These are phyloP conservation scores for Clarias magur DNA, from an alignment of 2,113 vertebrate species.

Conservation along the genomic window DNA sequence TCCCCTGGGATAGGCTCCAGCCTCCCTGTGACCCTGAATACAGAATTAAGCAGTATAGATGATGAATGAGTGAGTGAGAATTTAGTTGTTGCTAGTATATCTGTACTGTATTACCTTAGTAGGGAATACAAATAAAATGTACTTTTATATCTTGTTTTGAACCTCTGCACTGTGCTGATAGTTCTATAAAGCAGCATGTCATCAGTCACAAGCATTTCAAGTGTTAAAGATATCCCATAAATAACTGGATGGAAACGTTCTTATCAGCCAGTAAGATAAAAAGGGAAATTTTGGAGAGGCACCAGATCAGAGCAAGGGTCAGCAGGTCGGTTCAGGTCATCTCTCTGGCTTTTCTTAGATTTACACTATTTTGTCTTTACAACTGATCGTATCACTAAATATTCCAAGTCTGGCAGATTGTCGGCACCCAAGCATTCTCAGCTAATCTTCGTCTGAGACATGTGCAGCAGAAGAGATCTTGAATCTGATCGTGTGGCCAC, in stretches of 20 bases:
- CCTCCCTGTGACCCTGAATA: no score
- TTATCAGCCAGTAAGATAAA: not conserved
- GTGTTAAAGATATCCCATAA: not conserved
- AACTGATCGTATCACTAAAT: not conserved
- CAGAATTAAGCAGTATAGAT: no score
- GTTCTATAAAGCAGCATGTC: not conserved
- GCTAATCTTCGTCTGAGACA: not conserved
- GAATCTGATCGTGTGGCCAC: slow-evolving; percentile 6
- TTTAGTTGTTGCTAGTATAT: not conserved
- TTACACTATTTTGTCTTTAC: not conserved
- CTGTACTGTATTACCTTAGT: not conserved
- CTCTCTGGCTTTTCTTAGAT: not conserved
- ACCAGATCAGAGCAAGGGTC: not conserved
- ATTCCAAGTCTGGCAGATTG: not conserved
- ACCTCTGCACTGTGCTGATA: not conserved
- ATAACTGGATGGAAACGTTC: not conserved
- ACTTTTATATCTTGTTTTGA: not conserved
- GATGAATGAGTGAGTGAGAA: no score
- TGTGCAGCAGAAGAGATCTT: slow-evolving; percentile 2
- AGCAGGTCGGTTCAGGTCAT: not conserved
- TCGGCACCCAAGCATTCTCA: not conserved
- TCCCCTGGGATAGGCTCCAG: no score
- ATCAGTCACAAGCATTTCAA: not conserved
- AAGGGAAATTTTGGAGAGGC: not conserved
- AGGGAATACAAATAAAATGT: not conserved